Evolutionary conservation across 2,888 invertebrate genomes (phyloP), one percentile per base, ranked within the genome.

Genomic region (Eulithis prunata): DNA sequence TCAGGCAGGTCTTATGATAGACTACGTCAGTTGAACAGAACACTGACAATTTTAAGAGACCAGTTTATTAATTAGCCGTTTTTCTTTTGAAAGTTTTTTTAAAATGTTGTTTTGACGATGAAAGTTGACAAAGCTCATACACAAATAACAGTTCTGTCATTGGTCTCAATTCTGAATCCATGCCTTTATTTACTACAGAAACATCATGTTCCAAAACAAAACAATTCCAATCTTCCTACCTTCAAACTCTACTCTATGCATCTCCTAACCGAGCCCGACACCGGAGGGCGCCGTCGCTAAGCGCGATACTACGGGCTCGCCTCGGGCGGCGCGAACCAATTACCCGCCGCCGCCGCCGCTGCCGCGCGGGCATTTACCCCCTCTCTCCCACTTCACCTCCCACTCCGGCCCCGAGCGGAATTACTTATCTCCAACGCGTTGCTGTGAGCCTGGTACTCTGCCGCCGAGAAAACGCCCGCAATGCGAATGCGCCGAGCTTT

Each of bases 321-420:
- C 91, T 91, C 91, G 90, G 91, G 91, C 91, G 91, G 91, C 91
- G 91, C 90, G 91, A 91, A 93, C 92, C 93, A 93, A 93, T 93
- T 92, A 93, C 92, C 92, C 91, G 89, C 88, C 87, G 84, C 87
- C 83, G 85, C 87, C 91, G 89, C 88, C 87, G 84, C 87, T 83
- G 85, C 87, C 88, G 83, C 84, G 86, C 89, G 89, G 88, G 89
- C 90, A 90, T 89, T 90, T 89, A 90, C 90, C 85, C 87, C 85
- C 80, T 81, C 77, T 77, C 80, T 79, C 80, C 77, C 75, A 72
- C 73, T 71, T 69, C 55, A 62, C 68, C 75, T 76, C 77, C 79
- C 73, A 82, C 79, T 75, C 77, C 76, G 72, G 74, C 78, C 74
- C 72, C 73, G 69, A 74, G 76, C 85, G 78, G 86, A 86, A 85